Conservation (phyloP, 2,113 vertebrate species). For the Protobothrops flavoviridis region DNA sequence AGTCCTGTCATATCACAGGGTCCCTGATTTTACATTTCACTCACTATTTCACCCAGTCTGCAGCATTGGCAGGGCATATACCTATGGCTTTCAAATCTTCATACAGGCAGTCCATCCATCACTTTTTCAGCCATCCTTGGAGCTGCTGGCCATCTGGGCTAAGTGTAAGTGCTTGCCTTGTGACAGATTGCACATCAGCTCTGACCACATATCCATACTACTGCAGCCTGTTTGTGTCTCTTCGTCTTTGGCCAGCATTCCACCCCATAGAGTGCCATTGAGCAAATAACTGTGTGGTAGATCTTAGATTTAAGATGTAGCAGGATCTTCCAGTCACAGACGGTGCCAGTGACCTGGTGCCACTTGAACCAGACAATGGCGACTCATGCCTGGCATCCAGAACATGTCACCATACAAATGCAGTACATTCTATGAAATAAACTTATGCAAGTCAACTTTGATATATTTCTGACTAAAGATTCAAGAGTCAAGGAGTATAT, state of each 20-base stretch:
- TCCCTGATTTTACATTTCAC: background rate
- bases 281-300: background rate
- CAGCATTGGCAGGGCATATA: background rate
- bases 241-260: background rate
- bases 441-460: background rate
- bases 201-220: background rate
- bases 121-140: background rate
- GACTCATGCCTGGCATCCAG: background rate
- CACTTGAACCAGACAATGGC: background rate
- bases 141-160: background rate
- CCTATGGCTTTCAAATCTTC: background rate
- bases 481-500: background rate
- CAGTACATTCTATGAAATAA: background rate
- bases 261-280: background rate
- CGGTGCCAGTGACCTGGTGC: background rate
- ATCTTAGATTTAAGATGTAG: background rate
- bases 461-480: background rate
- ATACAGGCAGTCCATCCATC: background rate
- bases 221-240: background rate
- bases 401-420: background rate
- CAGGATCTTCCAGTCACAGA: background rate
- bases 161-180: background rate
- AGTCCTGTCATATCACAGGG: background rate
- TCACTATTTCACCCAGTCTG: background rate
- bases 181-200: background rate